Evolutionary conservation across 2,888 invertebrate genomes (phyloP), one percentile per base, ranked within the genome.

Genomic region (Trypoxylon attenuatum): DNA sequence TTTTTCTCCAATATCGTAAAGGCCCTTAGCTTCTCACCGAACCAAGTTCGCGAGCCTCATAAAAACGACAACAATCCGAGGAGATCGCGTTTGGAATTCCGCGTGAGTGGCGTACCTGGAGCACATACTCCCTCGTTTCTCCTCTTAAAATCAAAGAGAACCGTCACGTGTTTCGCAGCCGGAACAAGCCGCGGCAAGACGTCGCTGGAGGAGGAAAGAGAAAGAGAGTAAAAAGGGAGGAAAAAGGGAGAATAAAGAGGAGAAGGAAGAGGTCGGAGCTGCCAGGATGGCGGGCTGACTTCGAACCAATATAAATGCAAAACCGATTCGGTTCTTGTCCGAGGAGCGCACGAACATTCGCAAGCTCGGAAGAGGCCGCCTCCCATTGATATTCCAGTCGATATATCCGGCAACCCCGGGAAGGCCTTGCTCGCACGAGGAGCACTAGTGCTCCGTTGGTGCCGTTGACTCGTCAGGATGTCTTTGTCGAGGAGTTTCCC

Each of bases 381-480:
- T 58, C 78, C 78, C 77, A 84, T 84, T 83, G 84, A 82, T 84
- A 84, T 84, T 84, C 83, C 71, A 74, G 72, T 78, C 77, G 76
- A 78, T 75, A 76, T 71, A 76, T 79, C 77, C 79, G 77, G 81
- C 80, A 83, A 79, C 58, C 58, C 46, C 47, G 29, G 33, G 55
- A 42, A 42, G 39, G 49, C 52, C 52, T 25, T 27, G 45, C 51
- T 53, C 42, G 59, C 51, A 47, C 29, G 21, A 16, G 52, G 57
- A 52, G 56, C 41, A 22, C 22, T 23, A 16, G 13, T 10, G 16
- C 6, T 4, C 16, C 41, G 23, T n/a, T n/a, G 1, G 16, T 41
- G 41, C 16, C 5, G 16, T 15, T 19, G 13, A 19, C 16, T 16
- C 19, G 41, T 10, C 16, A 10, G 16, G 16, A 19, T 41, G 41